Conservation (phyloP, 2,113 vertebrate genomes). For the Zosterops lateralis region DNA sequence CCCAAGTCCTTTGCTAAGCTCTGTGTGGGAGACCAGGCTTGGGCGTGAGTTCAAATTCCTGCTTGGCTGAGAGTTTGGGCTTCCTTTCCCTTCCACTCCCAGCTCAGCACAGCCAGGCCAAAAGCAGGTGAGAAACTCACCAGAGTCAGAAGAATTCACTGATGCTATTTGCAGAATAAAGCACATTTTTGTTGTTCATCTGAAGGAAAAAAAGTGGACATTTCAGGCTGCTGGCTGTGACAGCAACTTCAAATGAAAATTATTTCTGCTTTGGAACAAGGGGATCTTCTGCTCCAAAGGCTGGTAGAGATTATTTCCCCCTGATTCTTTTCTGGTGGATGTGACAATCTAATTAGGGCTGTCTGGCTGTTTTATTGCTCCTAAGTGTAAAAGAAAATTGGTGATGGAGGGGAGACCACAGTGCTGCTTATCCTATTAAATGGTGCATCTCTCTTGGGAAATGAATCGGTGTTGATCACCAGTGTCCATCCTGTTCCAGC, state of each 20-base stretch:
- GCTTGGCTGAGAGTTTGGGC: background rate
- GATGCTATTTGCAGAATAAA: background rate
- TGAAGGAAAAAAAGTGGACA: background rate
- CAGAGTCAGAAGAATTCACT: background rate
- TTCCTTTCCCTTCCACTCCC: background rate
- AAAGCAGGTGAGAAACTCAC: background rate
- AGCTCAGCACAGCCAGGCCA: background rate
- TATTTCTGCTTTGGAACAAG: background rate
- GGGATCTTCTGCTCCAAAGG: background rate
- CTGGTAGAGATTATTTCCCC: background rate
- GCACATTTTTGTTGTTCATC: background rate
- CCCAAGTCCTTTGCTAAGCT: background rate
- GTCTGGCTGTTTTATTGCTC: background rate
- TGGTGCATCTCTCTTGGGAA: background rate
- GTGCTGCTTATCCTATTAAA: background rate
- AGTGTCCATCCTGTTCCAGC: background rate
- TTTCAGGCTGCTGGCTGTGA: background rate
- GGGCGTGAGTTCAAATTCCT: accelerated
- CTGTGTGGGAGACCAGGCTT: background rate
- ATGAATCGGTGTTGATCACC: accelerated
- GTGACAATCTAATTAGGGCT: background rate
- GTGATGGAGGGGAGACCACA: too few relatives aligned
- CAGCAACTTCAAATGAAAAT: background rate
- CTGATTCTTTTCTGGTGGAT: background rate
- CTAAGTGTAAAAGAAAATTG: background rate